Evolutionary conservation across 2,888 invertebrate genomes (phyloP).

Genomic region (Acanthoscelides obtectus): DNA sequence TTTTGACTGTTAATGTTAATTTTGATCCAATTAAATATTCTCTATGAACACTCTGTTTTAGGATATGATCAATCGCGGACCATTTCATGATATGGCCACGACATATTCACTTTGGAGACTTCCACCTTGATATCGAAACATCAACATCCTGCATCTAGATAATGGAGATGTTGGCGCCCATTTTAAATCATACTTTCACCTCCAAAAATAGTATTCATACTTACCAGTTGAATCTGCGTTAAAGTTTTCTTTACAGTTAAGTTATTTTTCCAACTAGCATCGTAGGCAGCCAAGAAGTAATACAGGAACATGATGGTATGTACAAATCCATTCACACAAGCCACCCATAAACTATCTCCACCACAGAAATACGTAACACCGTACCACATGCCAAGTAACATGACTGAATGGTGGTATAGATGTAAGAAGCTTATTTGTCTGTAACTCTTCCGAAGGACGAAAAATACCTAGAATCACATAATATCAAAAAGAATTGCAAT

Average conservation of each 20-base stretch:
- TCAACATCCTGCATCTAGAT: too few relatives aligned
- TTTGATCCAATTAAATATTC: too few relatives aligned
- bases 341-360: conserved; percentile 60
- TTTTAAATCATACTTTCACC: too few relatives aligned
- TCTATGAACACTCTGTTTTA: too few relatives aligned
- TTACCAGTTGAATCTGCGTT: conserved; percentile 76
- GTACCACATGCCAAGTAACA: conserved; percentile 65
- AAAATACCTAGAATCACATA: conserved; percentile 64
- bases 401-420: conserved; percentile 80
- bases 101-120: too few relatives aligned
- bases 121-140: too few relatives aligned
- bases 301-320: conserved; percentile 80
- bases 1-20: too few relatives aligned
- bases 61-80: too few relatives aligned
- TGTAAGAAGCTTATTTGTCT: conserved; percentile 80
- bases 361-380: conserved; percentile 60
- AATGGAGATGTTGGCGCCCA: too few relatives aligned
- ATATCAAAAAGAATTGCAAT: too few relatives aligned
- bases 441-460: conserved; percentile 77
- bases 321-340: conserved; percentile 67
- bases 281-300: conserved; percentile 70
- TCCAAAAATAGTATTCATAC: too few relatives aligned
- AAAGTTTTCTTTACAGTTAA: conserved; percentile 84
- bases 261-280: conserved; percentile 60
- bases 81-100: too few relatives aligned